phyloP scores from a whole-genome alignment of 1,140 invertebrate species.

The Pentalonia nigronervosa region DNA sequence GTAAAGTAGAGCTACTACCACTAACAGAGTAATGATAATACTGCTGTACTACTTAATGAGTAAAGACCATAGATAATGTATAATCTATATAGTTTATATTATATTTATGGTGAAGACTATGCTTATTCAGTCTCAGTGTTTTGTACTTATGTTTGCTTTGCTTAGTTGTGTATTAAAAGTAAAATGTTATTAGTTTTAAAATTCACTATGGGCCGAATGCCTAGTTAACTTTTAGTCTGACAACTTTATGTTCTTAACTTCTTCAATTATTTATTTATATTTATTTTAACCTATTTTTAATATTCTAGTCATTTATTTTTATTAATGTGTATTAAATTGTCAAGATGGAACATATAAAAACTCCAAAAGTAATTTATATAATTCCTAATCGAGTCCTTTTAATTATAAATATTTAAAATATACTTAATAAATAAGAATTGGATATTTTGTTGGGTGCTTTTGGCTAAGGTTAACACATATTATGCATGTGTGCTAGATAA shows the following conservation, averaged over 20 bases:
- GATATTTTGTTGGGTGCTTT: conserved; percentile 43
- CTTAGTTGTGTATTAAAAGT: background rate
- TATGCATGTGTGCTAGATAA: conserved; percentile 53
- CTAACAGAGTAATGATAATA: no score
- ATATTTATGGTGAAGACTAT: no score
- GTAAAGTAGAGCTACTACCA: no score
- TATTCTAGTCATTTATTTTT: conserved; percentile 14
- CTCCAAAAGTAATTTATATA: conserved; percentile 54
- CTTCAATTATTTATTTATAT: background rate
- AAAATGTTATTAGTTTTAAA: background rate
- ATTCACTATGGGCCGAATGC: background rate
- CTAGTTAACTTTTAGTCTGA: background rate
- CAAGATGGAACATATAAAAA: conserved; percentile 56
- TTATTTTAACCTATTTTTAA: conserved; percentile 5
- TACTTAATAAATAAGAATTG: background rate
- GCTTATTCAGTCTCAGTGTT: background rate
- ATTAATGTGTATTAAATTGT: conserved; percentile 12
- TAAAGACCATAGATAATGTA: no score
- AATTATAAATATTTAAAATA: conserved; percentile 21
- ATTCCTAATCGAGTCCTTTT: background rate
- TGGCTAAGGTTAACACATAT: conserved; percentile 51
- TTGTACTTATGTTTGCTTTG: background rate
- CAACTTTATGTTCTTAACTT: background rate
- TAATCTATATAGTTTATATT: no score
- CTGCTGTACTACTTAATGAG: no score